Percentiles rank a stretch among this genome's conserved stretches.
These are phyloP conservation scores for Mimumesa dahlbomi DNA, from an alignment of 2,888 invertebrate species.

Conservation along the genomic window DNA sequence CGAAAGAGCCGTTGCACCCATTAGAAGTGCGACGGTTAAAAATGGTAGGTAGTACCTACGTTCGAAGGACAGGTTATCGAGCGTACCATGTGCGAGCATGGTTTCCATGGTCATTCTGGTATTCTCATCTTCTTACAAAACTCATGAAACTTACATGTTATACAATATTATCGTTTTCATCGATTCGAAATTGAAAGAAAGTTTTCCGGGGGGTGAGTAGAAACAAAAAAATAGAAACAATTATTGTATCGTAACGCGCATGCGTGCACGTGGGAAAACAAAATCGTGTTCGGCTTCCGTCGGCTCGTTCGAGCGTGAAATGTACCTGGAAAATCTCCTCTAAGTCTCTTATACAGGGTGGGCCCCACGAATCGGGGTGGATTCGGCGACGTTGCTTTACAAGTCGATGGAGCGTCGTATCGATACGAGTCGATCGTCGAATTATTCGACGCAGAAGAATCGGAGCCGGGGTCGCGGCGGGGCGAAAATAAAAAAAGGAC, in stretches of 20 bases:
- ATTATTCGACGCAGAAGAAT: conserved; percentile 1
- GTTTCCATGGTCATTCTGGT: conserved; percentile 19
- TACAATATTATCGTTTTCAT: too few species aligned
- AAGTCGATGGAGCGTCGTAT: not conserved
- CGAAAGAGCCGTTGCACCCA: conserved; percentile 80
- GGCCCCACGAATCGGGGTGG: too few species aligned
- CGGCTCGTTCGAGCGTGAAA: conserved; percentile 9
- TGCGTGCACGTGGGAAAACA: too few species aligned
- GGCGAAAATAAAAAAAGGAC: not conserved
- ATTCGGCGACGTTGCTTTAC: too few species aligned
- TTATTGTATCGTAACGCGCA: too few species aligned
- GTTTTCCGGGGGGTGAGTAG: too few species aligned
- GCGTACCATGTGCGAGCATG: conserved; percentile 52
- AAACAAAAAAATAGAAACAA: too few species aligned
- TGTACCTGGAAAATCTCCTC: conserved; percentile 5
- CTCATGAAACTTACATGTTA: too few species aligned
- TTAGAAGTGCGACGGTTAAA: conserved; percentile 67
- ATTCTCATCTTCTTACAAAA: not conserved
- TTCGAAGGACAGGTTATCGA: conserved; percentile 66
- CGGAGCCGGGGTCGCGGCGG: too few species aligned
- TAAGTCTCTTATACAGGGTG: not conserved
- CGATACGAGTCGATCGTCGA: conserved; percentile 7
- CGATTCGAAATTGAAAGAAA: too few species aligned
- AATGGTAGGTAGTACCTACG: conserved; percentile 66
- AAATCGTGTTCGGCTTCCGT: too few species aligned